Evolutionary conservation across 2,888 invertebrate genomes (phyloP), one percentile per base, ranked within the genome.

Genomic region (Habrosyne pyritoides): DNA sequence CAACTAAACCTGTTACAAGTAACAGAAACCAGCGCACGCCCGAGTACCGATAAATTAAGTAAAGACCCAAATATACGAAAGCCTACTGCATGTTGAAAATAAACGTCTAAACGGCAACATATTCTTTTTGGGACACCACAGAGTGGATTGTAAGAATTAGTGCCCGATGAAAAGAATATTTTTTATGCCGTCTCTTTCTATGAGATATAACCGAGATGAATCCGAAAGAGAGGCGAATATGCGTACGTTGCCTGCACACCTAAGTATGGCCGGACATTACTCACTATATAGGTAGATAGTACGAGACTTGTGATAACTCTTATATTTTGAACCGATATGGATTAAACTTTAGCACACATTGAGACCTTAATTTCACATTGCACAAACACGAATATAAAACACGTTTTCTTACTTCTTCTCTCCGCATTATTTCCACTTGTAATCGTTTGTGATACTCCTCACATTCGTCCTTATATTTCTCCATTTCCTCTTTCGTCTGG

Each of bases 401-500:
- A 91, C 90, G 78, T 80, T 84, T 83, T 92, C 98, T 97, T 96
- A 99, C 99, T 97, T 98, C 98, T 95, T 99, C 98, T 89, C 98
- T 96, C 91, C 98, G 96, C 94, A 98, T 97, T 90, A 97, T 95
- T 95, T 99, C 99, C 88, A 97, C 95, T 94, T 98, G 98, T 88
- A 98, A 95, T 91, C 98, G 96, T 94, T 98, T 97, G 93, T 98
- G 97, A 90, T 96, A 97, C 93, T 98, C 98, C 93, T 99, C 99
- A 91, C 98, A 97, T 91, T 98, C 98, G 93, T 99, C 99, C 94
- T 98, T 98, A 94, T 98, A 98, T 93, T 97, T 96, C 92, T 99
- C 99, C 96, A 99, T 97, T 94, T 99, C 99, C 92, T 99, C 98
- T 94, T 99, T 98, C 80, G 99, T 98, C 93, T 98, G 98, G 78